phyloP scores from a whole-genome alignment of 2,888 invertebrate species.

The Dermolepida albohirtum region DNA sequence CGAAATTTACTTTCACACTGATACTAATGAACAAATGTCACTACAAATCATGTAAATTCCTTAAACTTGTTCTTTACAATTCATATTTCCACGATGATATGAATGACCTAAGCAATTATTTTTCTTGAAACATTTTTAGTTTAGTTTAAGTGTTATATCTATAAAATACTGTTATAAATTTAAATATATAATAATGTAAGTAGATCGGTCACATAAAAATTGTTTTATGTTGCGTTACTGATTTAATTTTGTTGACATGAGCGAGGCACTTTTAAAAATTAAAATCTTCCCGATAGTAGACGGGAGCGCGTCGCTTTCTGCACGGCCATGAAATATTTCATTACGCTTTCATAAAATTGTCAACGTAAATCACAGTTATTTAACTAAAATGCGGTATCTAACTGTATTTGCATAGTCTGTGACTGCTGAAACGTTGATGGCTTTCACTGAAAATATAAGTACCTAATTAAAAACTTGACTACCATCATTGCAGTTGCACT shows the following conservation, averaged over 20 bases:
- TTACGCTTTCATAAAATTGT: slow-evolving; percentile 42
- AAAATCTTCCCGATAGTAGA: slow-evolving; percentile 31
- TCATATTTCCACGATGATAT: no score
- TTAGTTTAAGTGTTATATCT: no score
- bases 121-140: no score
- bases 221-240: slow-evolving; percentile 13
- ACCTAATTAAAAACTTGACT: slow-evolving; percentile 35
- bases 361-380: slow-evolving; percentile 42
- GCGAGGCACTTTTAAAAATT: slow-evolving; percentile 23
- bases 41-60: no score
- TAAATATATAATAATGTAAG: no score
- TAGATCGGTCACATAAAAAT: slow-evolving; percentile 8
- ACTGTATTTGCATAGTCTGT: slow-evolving; percentile 32
- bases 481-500: not conserved
- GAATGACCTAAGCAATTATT: no score
- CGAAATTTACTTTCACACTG: no score
- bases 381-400: slow-evolving; percentile 25
- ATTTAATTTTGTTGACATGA: slow-evolving; percentile 30
- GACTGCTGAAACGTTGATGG: slow-evolving; percentile 34
- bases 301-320: slow-evolving; percentile 6
- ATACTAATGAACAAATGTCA: no score
- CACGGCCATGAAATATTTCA: slow-evolving; percentile 39
- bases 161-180: no score
- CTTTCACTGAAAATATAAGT: slow-evolving; percentile 31
- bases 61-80: no score